A percentile compares a stretch with the other conserved stretches of the same genome.
Evolutionary conservation across 2,113 vertebrate genomes (phyloP).

Genomic region (Pseudopodoces humilis): DNA sequence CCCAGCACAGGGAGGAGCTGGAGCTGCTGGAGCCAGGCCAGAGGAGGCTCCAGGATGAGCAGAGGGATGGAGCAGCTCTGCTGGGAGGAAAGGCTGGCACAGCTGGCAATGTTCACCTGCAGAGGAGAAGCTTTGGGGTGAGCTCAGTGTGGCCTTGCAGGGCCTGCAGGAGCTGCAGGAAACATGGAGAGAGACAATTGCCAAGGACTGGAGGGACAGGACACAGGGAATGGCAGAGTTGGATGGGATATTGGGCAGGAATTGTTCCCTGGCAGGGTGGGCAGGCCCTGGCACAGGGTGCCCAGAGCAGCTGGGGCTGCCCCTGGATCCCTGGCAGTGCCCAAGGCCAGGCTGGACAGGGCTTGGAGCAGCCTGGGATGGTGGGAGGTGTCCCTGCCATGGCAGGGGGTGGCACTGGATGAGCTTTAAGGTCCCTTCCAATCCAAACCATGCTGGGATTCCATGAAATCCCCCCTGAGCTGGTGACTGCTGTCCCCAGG

Average conservation of each 20-base stretch:
- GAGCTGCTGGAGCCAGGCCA: not conserved
- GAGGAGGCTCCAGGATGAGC: not conserved
- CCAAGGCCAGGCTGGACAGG: not conserved
- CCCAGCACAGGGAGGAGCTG: not conserved
- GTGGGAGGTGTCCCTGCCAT: not conserved
- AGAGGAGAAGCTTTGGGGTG: not conserved
- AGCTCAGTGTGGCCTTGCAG: not conserved
- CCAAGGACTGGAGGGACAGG: not conserved
- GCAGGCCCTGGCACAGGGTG: not conserved
- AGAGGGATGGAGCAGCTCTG: not conserved
- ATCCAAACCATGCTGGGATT: not conserved
- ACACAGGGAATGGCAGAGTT: not conserved
- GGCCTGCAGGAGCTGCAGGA: not conserved
- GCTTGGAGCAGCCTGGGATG: not conserved
- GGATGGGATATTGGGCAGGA: not conserved
- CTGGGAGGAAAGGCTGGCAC: not conserved
- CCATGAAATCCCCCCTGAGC: not conserved
- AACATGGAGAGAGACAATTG: not conserved
- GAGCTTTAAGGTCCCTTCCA: accelerated
- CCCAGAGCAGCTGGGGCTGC: not conserved
- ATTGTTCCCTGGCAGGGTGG: not conserved
- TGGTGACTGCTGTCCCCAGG: not conserved
- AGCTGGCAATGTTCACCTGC: not conserved
- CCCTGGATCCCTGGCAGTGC: not conserved
- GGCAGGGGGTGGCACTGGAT: accelerated